Evolutionary conservation across 2,113 vertebrate species (phyloP), one percentile per base, ranked within the genome.

Genomic region (Nipponia nippon): DNA sequence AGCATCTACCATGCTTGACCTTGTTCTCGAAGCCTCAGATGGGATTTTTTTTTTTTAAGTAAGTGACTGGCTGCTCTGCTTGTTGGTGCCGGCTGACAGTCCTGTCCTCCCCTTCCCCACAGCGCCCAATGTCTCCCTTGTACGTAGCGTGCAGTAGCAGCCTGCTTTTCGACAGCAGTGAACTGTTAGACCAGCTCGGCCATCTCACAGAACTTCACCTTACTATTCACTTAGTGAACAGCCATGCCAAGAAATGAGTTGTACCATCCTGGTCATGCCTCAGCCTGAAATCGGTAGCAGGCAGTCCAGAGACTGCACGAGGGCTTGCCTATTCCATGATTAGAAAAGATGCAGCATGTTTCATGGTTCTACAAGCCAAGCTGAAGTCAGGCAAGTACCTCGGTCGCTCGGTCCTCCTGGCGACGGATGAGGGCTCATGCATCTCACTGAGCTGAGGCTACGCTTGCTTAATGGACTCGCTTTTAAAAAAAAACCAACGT

Each of bases 101-200:
- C n/a, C 36, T 53, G 42, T 21, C 47, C 26, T 69, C 17, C 18
- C 8, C 25, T 69, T 73, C 21, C 61, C 47, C 42, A 23, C 38
- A 49, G 23, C 18, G 46, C 17, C 13, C 36, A 27, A 14, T 3
- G 5, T 32, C 25, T 30, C 44, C 40, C 50, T 16, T 9, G 29
- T 21, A 42, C 1, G 1, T 5, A 26, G 40, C 1, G 1, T 16
- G 19, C 36, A 47, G 42, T 2, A 62, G 46, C 25, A 19, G 27
- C 27, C 12, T 11, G 25, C 52, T 7, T 63, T 72, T 40, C 32
- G 46, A 32, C 10, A 72, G 47, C 56, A 63, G 9, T 10, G 32
- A 83, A 18, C 42, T 23, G 34, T 32, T 38, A 32, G 36, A 66
- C 56, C 16, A n/a, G 56, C 52, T 67, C 13, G 0, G 76, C 38